These are phyloP conservation scores for Sorex maritimensis DNA, from an alignment of 2,797 vertebrate species.

Conservation along the genomic window DNA sequence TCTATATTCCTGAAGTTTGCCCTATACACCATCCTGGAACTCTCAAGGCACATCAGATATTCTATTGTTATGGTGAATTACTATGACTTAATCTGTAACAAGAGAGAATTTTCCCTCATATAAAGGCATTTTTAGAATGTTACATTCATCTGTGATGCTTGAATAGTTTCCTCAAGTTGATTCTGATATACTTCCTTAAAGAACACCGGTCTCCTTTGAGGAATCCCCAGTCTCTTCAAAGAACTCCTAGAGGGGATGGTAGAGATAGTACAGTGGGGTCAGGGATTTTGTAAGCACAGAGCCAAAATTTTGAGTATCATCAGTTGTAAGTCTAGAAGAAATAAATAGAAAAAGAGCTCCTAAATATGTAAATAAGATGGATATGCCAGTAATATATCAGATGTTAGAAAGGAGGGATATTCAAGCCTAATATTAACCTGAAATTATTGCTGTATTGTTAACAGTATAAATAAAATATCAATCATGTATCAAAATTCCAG, in stretches of 20 bases:
- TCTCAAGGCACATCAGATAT: not conserved
- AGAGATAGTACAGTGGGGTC: not conserved
- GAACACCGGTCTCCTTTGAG: accelerated
- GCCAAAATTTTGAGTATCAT: no score
- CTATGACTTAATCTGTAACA: not conserved
- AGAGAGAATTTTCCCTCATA: no score
- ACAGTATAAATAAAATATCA: not conserved
- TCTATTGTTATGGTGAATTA: not conserved
- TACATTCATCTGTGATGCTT: not conserved
- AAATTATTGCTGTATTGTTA: not conserved
- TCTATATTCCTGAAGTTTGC: not conserved
- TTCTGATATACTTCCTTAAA: not conserved
- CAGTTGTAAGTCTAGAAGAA: no score
- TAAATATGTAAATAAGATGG: not conserved
- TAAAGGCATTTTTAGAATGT: not conserved
- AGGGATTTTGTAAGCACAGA: no score
- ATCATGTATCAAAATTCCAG: no score
- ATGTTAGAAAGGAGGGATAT: not conserved
- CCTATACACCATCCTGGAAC: not conserved
- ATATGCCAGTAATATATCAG: not conserved
- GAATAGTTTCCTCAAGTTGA: no score
- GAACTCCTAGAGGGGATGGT: not conserved
- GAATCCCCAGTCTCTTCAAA: not conserved
- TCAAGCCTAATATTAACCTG: not conserved
- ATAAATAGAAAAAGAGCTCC: no score